Base-by-base conservation (phyloP, 1,140 invertebrate genomes). In the Sinella curviseta region DNA sequence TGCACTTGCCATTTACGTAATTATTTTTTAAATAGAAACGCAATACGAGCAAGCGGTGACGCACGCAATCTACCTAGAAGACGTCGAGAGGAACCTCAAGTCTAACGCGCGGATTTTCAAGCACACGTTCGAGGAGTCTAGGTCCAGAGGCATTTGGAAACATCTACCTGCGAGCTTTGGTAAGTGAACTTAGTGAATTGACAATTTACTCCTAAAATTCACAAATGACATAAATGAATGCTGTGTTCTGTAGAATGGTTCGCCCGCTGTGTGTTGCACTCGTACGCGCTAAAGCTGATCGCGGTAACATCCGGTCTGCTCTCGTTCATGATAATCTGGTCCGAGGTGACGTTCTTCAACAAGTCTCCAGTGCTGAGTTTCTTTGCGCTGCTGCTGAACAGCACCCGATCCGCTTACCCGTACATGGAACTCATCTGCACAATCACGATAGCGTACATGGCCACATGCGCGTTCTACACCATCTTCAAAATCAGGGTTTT, bases 401-500 rank as follows among this genome's bases (percentile, higher is more conserved):
- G 92, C 70, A 93, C 95, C 0, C 93, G 92, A 85, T 85, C 87
- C 14, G 94, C 98, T 88, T 99, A 99, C 89, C 91, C 96, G 82
- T 94, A 93, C 75, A 98, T 99, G 85, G 97, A 99, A 76, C 16
- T 78, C 14, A 76, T 83, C 24, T 82, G 81, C 26, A 79, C 77
- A 33, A 81, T 84, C 4, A 80, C 81, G 0, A 82, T 82, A 65
- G 57, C 76, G 80, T 81, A 83, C 74, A 60, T 80, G 48, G 94
- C 2, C 99, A 94, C 97, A 84, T 99, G 98, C 88, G 96, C 98
- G 2, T 99, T 98, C 88, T 99, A 95, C 24, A 99, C 98, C 0
- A 93, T 99, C 57, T 92, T 99, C 83, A 96, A 97, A 88, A 97
- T 99, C 82, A 90, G 95, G 73, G 91, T 99, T 12, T 90, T 99